Base-by-base conservation (phyloP, 2,113 vertebrate species). In the Chamaetylas fuelleborni region DNA sequence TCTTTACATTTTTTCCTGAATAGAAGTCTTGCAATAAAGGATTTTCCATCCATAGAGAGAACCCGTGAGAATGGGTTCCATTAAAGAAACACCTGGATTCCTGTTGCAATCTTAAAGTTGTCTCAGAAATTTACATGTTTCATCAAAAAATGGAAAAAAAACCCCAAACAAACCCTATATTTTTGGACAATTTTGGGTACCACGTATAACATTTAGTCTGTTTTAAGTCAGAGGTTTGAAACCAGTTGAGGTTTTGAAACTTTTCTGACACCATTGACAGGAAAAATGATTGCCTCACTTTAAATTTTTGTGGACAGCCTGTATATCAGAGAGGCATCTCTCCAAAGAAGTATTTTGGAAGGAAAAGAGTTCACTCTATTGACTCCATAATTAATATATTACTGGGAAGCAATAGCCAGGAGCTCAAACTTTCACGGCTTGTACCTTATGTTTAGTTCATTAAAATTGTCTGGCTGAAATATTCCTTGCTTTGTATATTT, bases 151-250 rank as follows among this genome's bases (percentile, higher is more conserved):
- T 0, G 2, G 3, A 10, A 66, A 76, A 43, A 42, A 61, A 11
- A 9, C 1, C 0, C 4, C 25, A 29, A 62, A 20, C 14, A 48
- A 88, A n/a, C 22, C 3, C 15, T 33, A 5, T 45, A 20, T 26
- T 9, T n/a, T 73, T 72, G 18, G 25, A 65, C 29, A 66, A 66
- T 15, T 60, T 29, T 50, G 20, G 12, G 8, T 70, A 33, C 38
- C 17, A 42, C 0, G 53, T 78, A 10, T 11, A 45, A 26, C 14
- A 36, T 60, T 60, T 67, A 60, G 26, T 62, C 40, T 70, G 6
- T 57, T 77, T 73, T 45, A 48, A 88, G 56, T 58, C 23, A 71
- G n/a, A 56, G 9, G 7, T n/a, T 51, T 94, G 69, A 70, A 71
- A 61, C 7, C 29, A 54, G 25, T 43, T 50, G 33, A 65, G 14